phyloP scores from a whole-genome alignment of 2,797 vertebrate genomes.

The Macropus fuliginosus region DNA sequence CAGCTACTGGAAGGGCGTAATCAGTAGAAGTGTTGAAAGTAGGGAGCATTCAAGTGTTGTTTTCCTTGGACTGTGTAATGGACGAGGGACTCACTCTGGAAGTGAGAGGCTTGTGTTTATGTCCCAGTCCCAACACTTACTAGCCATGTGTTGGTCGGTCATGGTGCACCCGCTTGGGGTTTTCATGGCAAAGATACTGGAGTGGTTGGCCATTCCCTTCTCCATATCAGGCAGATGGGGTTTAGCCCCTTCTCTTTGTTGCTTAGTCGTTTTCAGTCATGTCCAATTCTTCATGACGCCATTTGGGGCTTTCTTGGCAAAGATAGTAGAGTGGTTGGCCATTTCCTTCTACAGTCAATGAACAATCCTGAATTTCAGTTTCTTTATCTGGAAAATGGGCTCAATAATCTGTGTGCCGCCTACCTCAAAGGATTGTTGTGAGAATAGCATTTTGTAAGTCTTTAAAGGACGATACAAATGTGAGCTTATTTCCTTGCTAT shows the following conservation, averaged over 20 bases:
- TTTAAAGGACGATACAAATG: not conserved
- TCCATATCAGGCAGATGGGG: too few species aligned
- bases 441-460: not conserved
- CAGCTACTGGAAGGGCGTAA: not conserved
- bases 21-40: not conserved
- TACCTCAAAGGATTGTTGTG: not conserved
- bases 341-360: not conserved
- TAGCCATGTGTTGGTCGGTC: not conserved
- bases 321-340: too few species aligned
- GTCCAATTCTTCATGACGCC: too few species aligned
- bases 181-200: too few species aligned
- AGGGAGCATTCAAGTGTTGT: not conserved
- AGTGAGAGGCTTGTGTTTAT: not conserved
- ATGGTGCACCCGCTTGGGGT: too few species aligned
- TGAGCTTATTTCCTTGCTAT: not conserved
- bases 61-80: not conserved
- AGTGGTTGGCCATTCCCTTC: too few species aligned
- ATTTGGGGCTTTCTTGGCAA: too few species aligned
- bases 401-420: not conserved
- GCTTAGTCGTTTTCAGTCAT: too few species aligned
- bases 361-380: not conserved
- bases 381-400: not conserved
- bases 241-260: too few species aligned
- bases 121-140: not conserved
- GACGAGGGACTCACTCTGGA: not conserved